Evolutionary conservation across 1,140 invertebrate species (phyloP), one percentile per base, ranked within the genome.

Genomic region (Formica selysi): DNA sequence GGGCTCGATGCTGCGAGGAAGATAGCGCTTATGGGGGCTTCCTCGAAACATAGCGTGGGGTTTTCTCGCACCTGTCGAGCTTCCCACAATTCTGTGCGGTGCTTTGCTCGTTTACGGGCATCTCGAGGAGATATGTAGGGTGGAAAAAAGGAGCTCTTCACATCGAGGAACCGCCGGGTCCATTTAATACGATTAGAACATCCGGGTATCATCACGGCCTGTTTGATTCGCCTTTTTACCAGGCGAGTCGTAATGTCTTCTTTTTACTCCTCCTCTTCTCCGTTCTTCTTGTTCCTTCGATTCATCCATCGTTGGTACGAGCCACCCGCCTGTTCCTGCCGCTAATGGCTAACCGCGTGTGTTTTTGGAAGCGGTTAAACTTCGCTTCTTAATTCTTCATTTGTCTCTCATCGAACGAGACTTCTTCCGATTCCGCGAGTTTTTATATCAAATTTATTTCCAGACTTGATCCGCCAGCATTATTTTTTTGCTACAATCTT

Each of bases 141-240:
- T 11, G 32, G 61, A 62, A 90, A 85, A 86, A 86, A 70, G 62
- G 19, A 65, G 32, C 41, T 51, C 83, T n/a, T 44, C 32, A 44
- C 86, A 88, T 90, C 86, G 86, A 22, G 59, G 65, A 89, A 90
- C 88, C 89, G 83, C 78, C 57, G 73, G 78, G 86, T 90, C 89
- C 86, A 84, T 90, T 90, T 90, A 90, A 90, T 90, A 80, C 89
- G 89, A 90, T 90, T 90, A 90, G 86, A 90, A 61, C 73, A 86
- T 71, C 81, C 73, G 38, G 86, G 76, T 83, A 90, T 90, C 89
- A 90, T 90, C 89, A 86, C 81, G 81, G 86, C 86, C 88, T 83
- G 79, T 85, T 90, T 90, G 89, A 88, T 88, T 90, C 89, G 86
- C 89, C 85, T 90, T 90, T 90, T 90, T 87, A 78, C 83, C 86